Conservation (phyloP, 2,797 vertebrate genomes). For the Myotis planiceps region DNA sequence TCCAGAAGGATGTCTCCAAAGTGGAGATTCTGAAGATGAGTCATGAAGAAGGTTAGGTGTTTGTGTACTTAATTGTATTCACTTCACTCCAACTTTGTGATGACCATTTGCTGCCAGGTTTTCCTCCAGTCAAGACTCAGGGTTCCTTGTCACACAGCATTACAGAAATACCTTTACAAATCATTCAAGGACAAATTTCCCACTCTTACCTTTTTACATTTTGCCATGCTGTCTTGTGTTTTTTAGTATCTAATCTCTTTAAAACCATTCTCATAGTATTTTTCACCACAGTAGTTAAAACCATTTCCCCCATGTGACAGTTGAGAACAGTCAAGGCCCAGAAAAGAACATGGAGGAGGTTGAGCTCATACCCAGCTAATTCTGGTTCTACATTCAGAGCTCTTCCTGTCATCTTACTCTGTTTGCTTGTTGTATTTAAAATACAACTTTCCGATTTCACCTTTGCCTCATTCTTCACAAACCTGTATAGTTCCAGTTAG, state of each 20-base stretch:
- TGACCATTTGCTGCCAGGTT: neutral
- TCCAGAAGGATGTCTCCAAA: neutral
- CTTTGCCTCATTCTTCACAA: neutral
- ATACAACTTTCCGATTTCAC: neutral
- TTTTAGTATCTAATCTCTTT: neutral
- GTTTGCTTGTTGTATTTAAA: constrained; percentile 1
- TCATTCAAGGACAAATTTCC: neutral
- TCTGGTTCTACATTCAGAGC: neutral
- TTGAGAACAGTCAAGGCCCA: neutral
- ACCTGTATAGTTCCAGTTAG: neutral
- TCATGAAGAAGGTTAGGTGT: neutral
- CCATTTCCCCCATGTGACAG: neutral
- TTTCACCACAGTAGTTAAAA: neutral
- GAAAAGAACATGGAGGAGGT: neutral
- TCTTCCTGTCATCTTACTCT: neutral
- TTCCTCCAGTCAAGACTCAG: neutral
- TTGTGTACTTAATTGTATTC: neutral
- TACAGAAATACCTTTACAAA: neutral
- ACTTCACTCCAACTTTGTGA: neutral
- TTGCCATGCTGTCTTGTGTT: neutral
- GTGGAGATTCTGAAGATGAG: neutral
- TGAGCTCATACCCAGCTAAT: neutral
- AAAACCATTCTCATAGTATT: neutral
- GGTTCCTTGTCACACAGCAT: neutral
- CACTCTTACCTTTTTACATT: neutral